Conservation (phyloP, 2,113 vertebrate species). For the Centropus unirufus region DNA sequence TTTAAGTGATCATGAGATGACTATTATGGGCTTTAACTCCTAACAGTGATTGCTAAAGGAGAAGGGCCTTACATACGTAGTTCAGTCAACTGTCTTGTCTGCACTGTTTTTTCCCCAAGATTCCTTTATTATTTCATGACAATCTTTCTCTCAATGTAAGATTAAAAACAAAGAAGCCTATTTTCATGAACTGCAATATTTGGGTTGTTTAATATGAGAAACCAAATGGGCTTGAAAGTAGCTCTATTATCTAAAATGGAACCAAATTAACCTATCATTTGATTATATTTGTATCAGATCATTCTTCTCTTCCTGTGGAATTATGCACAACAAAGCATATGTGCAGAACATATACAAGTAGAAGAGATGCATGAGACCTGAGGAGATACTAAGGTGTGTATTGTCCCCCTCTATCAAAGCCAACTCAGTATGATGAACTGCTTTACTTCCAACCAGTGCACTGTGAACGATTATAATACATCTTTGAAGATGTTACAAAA, state of each 20-base stretch:
- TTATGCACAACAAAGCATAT: neutral
- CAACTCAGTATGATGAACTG: neutral
- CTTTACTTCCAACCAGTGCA: neutral
- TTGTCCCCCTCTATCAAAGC: neutral
- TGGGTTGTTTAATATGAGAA: neutral
- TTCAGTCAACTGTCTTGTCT: neutral
- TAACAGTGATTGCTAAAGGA: neutral
- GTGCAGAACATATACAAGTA: accelerated
- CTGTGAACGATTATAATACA: neutral
- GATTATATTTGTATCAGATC: neutral
- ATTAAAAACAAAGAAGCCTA: neutral
- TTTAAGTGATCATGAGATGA: conserved; percentile 24
- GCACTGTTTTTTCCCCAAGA: neutral
- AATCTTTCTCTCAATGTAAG: neutral
- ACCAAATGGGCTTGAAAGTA: neutral
- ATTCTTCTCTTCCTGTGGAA: neutral
- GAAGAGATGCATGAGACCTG: neutral
- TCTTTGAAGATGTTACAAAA: neutral
- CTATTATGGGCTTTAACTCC: neutral
- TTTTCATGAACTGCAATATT: neutral
- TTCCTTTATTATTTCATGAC: neutral
- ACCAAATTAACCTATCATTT: neutral
- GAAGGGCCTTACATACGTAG: neutral
- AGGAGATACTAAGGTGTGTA: neutral
- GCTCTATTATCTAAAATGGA: neutral